phyloP scores from a whole-genome alignment of 2,888 invertebrate genomes.

The Entomobrya multifasciata region DNA sequence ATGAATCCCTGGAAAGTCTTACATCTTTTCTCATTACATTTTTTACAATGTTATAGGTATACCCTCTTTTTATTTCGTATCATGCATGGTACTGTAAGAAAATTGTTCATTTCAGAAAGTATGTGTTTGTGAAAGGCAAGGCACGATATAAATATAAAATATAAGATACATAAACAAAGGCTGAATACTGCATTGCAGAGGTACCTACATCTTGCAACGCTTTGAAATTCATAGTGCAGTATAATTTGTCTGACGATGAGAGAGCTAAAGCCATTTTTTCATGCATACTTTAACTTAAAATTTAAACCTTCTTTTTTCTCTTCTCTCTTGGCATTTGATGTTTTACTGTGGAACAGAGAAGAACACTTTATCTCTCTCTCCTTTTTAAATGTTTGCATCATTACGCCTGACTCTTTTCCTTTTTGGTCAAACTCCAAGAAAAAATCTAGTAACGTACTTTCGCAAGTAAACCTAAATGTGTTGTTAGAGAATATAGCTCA shows the following conservation, averaged over 20 bases:
- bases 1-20: slow-evolving; percentile 3
- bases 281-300: slow-evolving; percentile 56
- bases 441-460: background rate
- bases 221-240: too few relatives aligned
- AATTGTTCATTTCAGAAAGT: too few relatives aligned
- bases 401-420: slow-evolving; percentile 37
- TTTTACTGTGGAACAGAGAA: slow-evolving; percentile 33
- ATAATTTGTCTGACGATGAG: too few relatives aligned
- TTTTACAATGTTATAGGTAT: slow-evolving; percentile 2
- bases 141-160: background rate
- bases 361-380: background rate
- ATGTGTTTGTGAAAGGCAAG: too few relatives aligned
- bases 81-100: too few relatives aligned
- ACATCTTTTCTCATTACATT: background rate
- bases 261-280: slow-evolving; percentile 5
- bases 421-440: slow-evolving; percentile 26
- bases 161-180: background rate
- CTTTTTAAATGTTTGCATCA: slow-evolving; percentile 4
- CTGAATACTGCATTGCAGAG: slow-evolving; percentile 49
- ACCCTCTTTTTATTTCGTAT: too few relatives aligned
- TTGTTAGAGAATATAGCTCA: slow-evolving; percentile 69
- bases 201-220: too few relatives aligned
- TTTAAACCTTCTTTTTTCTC: slow-evolving; percentile 42
- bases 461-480: background rate
- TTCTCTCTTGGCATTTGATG: slow-evolving; percentile 4